phyloP scores from a whole-genome alignment of 2,113 vertebrate genomes.

The Climacteris rufus region DNA sequence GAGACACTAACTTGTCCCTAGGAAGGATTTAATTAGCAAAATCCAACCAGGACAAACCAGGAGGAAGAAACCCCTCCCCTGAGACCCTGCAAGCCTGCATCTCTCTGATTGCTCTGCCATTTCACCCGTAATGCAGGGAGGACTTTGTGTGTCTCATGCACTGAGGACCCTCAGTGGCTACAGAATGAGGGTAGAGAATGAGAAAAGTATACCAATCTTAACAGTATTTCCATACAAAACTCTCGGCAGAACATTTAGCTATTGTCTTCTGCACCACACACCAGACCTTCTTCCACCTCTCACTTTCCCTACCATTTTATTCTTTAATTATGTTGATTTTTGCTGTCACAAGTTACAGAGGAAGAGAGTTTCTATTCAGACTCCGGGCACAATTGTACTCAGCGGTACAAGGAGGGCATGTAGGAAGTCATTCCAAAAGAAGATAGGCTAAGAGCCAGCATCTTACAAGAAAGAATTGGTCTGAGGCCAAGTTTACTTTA shows the following conservation, averaged over 20 bases:
- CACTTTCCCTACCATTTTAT: neutral
- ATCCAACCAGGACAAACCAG: neutral
- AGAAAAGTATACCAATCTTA: neutral
- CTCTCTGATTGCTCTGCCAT: neutral
- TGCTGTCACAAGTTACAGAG: neutral
- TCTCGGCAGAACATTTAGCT: neutral
- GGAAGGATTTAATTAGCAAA: conserved; percentile 4
- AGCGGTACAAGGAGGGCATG: neutral
- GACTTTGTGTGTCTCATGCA: neutral
- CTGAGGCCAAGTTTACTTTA: conserved; percentile 1
- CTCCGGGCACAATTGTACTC: neutral
- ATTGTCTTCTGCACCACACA: neutral
- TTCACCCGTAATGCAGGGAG: neutral
- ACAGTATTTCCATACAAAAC: neutral
- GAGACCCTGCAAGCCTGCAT: neutral
- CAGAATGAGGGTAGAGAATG: neutral
- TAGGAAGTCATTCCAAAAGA: neutral
- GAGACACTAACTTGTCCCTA: neutral
- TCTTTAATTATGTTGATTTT: neutral
- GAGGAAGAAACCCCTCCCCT: neutral
- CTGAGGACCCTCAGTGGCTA: neutral
- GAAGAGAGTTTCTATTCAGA: neutral
- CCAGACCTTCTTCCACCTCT: neutral
- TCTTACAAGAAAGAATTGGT: conserved; percentile 7
- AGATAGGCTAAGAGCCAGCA: conserved; percentile 30